Conservation (phyloP, 2,113 vertebrate genomes). For the Toxotes jaculatrix region DNA sequence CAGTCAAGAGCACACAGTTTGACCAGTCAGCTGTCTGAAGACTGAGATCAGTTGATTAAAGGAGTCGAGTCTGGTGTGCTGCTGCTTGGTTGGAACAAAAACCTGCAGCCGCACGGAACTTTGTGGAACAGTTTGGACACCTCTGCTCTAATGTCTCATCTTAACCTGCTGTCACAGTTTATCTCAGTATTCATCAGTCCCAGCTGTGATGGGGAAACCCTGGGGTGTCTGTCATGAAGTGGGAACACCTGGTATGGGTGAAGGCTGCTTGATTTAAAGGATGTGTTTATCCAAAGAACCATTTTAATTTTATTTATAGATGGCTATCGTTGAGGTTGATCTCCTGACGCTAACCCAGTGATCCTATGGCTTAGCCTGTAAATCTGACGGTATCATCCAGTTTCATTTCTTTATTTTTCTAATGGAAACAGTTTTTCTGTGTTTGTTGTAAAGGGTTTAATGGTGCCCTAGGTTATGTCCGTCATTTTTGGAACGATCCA, state of each 20-base stretch:
- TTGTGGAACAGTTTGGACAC: too few species aligned
- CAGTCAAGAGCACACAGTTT: too few species aligned
- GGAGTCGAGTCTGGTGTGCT: too few species aligned
- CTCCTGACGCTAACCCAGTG: background rate
- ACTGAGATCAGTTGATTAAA: too few species aligned
- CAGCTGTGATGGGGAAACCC: background rate
- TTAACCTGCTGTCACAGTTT: slow-evolving; percentile 20
- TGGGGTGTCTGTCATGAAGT: background rate
- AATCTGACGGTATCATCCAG: background rate
- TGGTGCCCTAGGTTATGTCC: background rate
- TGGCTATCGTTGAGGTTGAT: background rate
- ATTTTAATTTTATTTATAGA: background rate
- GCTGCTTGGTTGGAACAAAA: too few species aligned
- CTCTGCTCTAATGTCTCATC: background rate
- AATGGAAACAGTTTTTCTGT: background rate
- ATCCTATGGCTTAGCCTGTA: background rate
- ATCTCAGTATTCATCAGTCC: slow-evolving; percentile 56
- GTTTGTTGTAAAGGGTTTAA: background rate
- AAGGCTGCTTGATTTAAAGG: background rate
- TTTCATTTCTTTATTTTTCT: background rate
- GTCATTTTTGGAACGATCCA: background rate
- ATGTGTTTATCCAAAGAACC: background rate
- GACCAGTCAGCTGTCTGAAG: too few species aligned
- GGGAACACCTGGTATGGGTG: background rate
- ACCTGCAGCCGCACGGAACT: too few species aligned